Percentiles rank a stretch among this genome's conserved stretches.
Evolutionary conservation across 2,113 vertebrate species (phyloP).

Genomic region (Myotis davidii): DNA sequence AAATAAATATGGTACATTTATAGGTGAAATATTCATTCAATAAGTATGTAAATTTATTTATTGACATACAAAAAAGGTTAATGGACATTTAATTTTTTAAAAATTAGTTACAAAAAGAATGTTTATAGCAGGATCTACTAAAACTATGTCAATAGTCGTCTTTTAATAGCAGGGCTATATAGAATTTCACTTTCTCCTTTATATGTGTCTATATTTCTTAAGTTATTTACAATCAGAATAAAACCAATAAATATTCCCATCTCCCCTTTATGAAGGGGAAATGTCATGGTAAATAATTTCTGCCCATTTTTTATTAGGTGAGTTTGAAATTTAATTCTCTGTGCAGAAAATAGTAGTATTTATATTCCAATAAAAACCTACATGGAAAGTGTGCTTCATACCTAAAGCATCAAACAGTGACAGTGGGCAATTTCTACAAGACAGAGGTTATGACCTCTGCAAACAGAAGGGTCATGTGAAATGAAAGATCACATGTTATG

Average conservation of each 20-base stretch:
- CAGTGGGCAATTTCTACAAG: not conserved
- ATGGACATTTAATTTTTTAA: not conserved
- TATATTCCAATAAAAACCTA: not conserved
- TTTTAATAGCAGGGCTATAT: not conserved
- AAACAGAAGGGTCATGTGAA: not conserved
- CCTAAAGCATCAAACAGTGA: not conserved
- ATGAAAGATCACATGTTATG: not conserved
- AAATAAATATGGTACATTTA: not conserved
- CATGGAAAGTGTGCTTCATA: not conserved
- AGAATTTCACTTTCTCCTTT: constrained; percentile 13
- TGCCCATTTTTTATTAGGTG: not conserved
- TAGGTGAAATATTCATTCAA: not conserved
- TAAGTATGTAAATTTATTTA: not conserved
- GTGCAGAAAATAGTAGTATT: not conserved
- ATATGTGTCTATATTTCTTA: not conserved
- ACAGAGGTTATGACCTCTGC: not conserved
- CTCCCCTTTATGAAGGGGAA: not conserved
- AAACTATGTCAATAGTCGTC: not conserved
- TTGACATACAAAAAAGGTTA: not conserved
- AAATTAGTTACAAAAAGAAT: not conserved
- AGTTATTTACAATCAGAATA: constrained; percentile 28
- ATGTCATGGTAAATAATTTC: not conserved
- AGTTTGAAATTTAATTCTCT: constrained; percentile 29
- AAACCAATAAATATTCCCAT: not conserved
- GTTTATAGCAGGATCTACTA: not conserved